Percentiles rank a stretch among this genome's conserved stretches.
Evolutionary conservation across 1,140 invertebrate genomes (phyloP).

Genomic region (Sweltsa coloradensis): DNA sequence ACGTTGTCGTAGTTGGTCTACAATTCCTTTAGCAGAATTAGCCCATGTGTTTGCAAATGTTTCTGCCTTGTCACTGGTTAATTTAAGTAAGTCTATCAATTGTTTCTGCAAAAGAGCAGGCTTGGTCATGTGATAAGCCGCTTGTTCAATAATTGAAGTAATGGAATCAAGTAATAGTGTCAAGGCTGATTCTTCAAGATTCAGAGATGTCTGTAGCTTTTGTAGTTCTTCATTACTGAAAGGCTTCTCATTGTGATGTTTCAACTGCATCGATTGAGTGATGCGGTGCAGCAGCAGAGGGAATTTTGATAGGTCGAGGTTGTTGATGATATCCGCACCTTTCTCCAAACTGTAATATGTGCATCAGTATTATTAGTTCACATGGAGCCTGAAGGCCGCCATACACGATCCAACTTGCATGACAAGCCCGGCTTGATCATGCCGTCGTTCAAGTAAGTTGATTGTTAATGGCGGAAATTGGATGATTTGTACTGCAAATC

Average conservation of each 20-base stretch:
- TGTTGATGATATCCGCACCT: conserved; percentile 11
- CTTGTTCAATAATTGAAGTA: conserved; percentile 17
- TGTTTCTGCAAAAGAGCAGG: conserved; percentile 11
- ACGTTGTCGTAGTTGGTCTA: conserved; percentile 11
- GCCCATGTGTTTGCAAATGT: conserved; percentile 14
- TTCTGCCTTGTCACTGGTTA: conserved; percentile 13
- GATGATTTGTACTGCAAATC: no score
- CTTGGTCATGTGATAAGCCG: conserved; percentile 15
- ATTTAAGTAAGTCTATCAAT: conserved; percentile 11
- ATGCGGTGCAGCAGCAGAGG: conserved; percentile 26
- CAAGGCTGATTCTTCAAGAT: conserved; percentile 24
- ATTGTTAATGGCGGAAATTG: no score
- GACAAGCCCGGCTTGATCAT: no score
- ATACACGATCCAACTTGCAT: no score
- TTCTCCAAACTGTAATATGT: conserved; percentile 9
- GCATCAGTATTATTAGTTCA: neutral
- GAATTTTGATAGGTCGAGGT: conserved; percentile 22
- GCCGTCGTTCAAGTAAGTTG: no score
- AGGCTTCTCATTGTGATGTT: conserved; percentile 16
- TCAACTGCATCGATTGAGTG: conserved; percentile 23
- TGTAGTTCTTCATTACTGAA: conserved; percentile 28
- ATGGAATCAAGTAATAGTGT: conserved; percentile 23
- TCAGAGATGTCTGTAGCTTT: conserved; percentile 26
- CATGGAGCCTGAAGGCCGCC: no score
- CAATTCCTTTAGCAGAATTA: conserved; percentile 15